Base-by-base conservation (phyloP, 2,113 vertebrate genomes). In the Sakesphorus luctuosus region DNA sequence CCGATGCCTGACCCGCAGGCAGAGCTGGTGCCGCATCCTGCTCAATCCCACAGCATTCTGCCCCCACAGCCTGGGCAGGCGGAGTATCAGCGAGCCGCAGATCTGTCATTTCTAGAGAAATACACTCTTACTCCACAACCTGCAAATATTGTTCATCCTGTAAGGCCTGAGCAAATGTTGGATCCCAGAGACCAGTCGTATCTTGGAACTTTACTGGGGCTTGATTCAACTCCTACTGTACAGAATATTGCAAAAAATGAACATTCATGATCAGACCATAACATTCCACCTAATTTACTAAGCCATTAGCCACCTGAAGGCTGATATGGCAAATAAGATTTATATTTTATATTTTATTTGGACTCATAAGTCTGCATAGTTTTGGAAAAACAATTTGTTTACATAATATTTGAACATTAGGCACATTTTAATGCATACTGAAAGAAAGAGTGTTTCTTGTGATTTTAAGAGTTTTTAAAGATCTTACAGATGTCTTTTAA, bases 141-240 rank as follows among this genome's bases (percentile, higher is more conserved):
- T 13, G 95, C 99, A 72, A 99, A 99, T 88, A 98, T 99, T 36
- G 98, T 99, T 61, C 99, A 99, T 95, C 98, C 99, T 3, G 99
- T 99, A 14, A 98, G 99, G 68, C 96, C 99, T 5, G 99, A 99
- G 73, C 99, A 99, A 81, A 99, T 99, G 97, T 96, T 99, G 84
- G 99, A 99, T 96, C 98, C 98, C 36, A 97, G 99, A 96, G 99
- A 99, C 87, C 99, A 98, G 94, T 99, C 99, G 0, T 99, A 99
- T 52, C 98, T 99, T 69, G 99, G 99, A 47, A 99, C 99, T 7
- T 94, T 99, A 52, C 96, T 99, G 78, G 99, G 99, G 71, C 98
- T 99, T 17, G 99, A 99, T 85, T 96, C 98, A 12, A 88, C 98
- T 91, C 81, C 98, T 5, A 35, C 98, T 80, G 98, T 98, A 46